phyloP scores from a whole-genome alignment of 2,888 invertebrate genomes.

The Heliconius charithonia region DNA sequence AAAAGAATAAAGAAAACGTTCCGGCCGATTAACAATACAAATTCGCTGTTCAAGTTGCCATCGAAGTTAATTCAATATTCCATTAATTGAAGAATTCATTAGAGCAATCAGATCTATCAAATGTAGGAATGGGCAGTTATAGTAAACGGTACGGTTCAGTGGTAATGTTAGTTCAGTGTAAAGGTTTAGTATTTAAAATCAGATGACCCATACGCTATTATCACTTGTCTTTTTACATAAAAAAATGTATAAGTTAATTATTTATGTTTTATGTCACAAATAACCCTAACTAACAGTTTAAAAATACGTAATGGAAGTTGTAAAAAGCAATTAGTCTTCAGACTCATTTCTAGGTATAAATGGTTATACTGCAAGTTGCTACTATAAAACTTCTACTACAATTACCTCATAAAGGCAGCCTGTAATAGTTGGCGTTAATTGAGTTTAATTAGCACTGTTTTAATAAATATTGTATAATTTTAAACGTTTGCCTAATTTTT shows the following conservation, averaged over 20 bases:
- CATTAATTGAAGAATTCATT: too few relatives aligned
- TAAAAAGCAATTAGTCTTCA: constrained; percentile 3
- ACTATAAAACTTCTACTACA: constrained; percentile 10
- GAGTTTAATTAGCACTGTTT: constrained; percentile 5
- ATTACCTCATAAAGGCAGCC: constrained; percentile 10
- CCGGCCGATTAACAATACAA: too few relatives aligned
- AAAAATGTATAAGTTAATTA: not conserved
- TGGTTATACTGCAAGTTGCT: constrained; percentile 2
- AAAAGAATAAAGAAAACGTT: too few relatives aligned
- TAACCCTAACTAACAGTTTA: not conserved
- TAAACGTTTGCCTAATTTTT: not conserved
- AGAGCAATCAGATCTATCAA: too few relatives aligned
- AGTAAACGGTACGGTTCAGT: too few relatives aligned
- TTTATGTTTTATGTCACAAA: not conserved
- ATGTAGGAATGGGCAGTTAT: too few relatives aligned
- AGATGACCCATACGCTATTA: too few relatives aligned
- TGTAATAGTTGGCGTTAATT: constrained; percentile 6
- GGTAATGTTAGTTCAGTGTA: too few relatives aligned
- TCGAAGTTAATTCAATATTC: too few relatives aligned
- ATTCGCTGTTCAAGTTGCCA: too few relatives aligned
- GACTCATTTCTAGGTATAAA: constrained; percentile 16
- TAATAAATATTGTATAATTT: not conserved
- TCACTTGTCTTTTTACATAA: too few relatives aligned
- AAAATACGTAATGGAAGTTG: not conserved
- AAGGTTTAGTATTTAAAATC: too few relatives aligned